These are phyloP conservation scores for Acronicta leporina DNA, from an alignment of 2,888 invertebrate genomes.

Conservation along the genomic window DNA sequence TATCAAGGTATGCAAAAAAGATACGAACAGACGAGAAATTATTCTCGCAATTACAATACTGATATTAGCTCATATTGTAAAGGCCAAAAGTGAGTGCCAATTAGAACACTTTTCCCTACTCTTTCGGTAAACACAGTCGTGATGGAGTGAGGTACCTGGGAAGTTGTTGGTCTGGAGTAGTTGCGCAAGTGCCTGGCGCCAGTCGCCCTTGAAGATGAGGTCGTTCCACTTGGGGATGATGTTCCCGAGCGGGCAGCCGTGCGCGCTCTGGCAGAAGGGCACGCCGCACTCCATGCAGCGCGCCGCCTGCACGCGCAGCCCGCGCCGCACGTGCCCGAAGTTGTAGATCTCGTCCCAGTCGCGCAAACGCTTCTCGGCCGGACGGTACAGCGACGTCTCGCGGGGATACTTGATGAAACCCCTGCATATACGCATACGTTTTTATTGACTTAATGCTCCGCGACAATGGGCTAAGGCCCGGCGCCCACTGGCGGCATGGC, in stretches of 20 bases:
- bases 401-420: constrained; percentile 99
- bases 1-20: too few species aligned
- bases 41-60: too few species aligned
- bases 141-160: constrained; percentile 46
- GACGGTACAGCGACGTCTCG: constrained; percentile 95
- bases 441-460: too few species aligned
- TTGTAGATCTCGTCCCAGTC: constrained; percentile 99
- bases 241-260: constrained; percentile 99
- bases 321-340: constrained; percentile 94
- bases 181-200: constrained; percentile 97
- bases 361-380: constrained; percentile 94
- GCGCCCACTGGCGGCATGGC: too few species aligned
- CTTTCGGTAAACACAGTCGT: too few species aligned
- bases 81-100: too few species aligned
- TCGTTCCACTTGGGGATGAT: constrained; percentile 99
- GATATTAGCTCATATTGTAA: too few species aligned
- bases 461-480: too few species aligned
- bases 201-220: constrained; percentile 97
- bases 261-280: constrained; percentile 94
- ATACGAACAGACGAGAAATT: too few species aligned
- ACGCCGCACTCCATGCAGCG: constrained; percentile 99
- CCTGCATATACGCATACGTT: constrained; percentile 71
- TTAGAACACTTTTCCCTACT: too few species aligned
- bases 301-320: constrained; percentile 97
- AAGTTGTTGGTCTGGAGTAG: constrained; percentile 99